Evolutionary conservation across 2,888 invertebrate species (phyloP), one percentile per base, ranked within the genome.

Genomic region (Copidosoma aretas): DNA sequence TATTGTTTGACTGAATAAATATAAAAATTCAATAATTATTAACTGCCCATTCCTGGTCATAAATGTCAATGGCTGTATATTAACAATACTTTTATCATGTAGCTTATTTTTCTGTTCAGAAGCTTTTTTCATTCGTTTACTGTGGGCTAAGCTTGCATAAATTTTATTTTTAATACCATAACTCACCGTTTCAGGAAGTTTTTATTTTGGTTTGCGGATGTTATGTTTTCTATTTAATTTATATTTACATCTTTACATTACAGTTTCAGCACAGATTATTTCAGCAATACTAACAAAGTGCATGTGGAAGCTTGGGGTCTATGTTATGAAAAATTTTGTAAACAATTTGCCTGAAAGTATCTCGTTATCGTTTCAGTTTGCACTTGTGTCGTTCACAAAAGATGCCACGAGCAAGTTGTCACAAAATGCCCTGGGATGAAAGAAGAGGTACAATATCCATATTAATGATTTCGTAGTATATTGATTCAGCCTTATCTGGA

Each of bases 381-480:
- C 86, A 98, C 98, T 71, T 97, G 97, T 85, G 99, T 99, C 81
- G 98, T 99, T 74, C 99, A 99, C 89, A 99, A 99, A 86, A 89
- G 98, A 82, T 99, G 99, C 84, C 98, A 99, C 86, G 91, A 92
- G 79, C 92, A 93, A 74, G 97, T 99, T 76, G 95, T 99, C 79
- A 98, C 98, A 81, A 97, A 97, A 88, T 99, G 99, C 87, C 98
- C 98, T 67, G 98, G 98, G 75, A 95, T 96, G 91, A 95, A 94
- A 85, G 94, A 95, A 83, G 93, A 92, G 89, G 93, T 89, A n/a
- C n/a, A n/a, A n/a, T n/a, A 82, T 46, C 12, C 12, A 15, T 46
- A 3, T 32, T 5, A 32, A 32, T 32, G 32, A 3, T 32, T 32
- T 32, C 8, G 32, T 32, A 32, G 3, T 32, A 32, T 8, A 8